phyloP scores from a whole-genome alignment of 1,140 invertebrate species.

The Micrasema longulum region DNA sequence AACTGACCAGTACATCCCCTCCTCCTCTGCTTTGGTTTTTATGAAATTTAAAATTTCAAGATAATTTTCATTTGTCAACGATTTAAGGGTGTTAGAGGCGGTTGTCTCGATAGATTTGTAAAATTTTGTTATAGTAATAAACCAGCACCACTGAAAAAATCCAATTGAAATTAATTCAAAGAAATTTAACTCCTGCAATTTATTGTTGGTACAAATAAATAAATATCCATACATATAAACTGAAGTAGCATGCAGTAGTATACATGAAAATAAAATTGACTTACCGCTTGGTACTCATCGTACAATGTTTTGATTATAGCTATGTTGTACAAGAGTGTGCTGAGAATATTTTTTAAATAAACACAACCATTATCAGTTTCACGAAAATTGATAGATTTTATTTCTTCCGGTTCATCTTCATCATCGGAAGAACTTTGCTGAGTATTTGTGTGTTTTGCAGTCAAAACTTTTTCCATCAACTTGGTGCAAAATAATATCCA shows the following conservation, averaged over 20 bases:
- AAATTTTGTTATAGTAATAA: slow-evolving; percentile 35
- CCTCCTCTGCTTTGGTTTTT: slow-evolving; percentile 28
- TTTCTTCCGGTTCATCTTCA: slow-evolving; percentile 30
- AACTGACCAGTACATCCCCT: slow-evolving; percentile 49
- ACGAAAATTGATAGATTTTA: slow-evolving; percentile 14
- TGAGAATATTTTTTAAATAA: slow-evolving; percentile 39
- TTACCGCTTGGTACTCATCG: slow-evolving; percentile 50
- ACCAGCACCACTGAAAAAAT: slow-evolving; percentile 51
- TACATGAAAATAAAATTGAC: slow-evolving; percentile 6
- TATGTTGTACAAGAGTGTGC: slow-evolving; percentile 36
- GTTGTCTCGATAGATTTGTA: slow-evolving; percentile 32
- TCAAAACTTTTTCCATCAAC: slow-evolving; percentile 43
- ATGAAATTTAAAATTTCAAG: slow-evolving; percentile 20
- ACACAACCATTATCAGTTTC: slow-evolving; percentile 9
- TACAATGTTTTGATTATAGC: slow-evolving; percentile 45
- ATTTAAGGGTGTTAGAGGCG: slow-evolving; percentile 25
- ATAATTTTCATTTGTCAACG: slow-evolving; percentile 39
- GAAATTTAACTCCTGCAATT: neutral
- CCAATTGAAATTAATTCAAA: slow-evolving; percentile 34
- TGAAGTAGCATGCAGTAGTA: neutral
- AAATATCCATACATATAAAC: no score
- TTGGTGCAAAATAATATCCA: slow-evolving; percentile 45
- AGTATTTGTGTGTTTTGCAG: slow-evolving; percentile 1
- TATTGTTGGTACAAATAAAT: no score
- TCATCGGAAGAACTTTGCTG: slow-evolving; percentile 9